Evolutionary conservation across 2,113 vertebrate species (phyloP).

Genomic region (human (Homo sapiens)): GRCh38 chr7:91311501-91312000

Average conservation of each 20-base stretch:
- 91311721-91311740: background rate
- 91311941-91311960: background rate
- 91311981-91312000: background rate
- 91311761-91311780: constrained; percentile 12
- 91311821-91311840: constrained; percentile 3
- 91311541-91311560: background rate
- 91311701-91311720: background rate
- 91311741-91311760: background rate
- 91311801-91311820: background rate
- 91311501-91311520: background rate
- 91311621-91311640: background rate
- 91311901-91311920: background rate
- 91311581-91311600: background rate
- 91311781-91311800: background rate
- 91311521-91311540: background rate
- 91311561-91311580: background rate
- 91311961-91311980: background rate
- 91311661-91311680: background rate
- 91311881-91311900: background rate
- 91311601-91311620: background rate
- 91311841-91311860: background rate
- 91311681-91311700: background rate
- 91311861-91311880: background rate
- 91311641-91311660: background rate
- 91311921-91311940: background rate